A percentile compares a stretch with the other conserved stretches of the same genome.
phyloP scores from a whole-genome alignment of 2,888 invertebrate species.

The Eupsilia transversa region DNA sequence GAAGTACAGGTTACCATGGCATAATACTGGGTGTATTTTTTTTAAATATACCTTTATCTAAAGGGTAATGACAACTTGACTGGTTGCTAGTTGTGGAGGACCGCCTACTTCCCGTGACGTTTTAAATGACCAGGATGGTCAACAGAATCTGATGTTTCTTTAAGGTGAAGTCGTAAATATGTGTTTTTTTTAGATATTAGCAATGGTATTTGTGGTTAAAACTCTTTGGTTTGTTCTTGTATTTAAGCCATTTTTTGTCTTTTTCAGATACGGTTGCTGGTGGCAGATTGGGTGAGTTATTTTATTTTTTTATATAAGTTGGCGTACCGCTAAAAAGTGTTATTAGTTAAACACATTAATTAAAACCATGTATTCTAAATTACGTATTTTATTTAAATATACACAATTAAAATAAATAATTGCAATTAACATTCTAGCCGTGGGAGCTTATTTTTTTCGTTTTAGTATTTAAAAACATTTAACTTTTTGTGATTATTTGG shows the following conservation, averaged over 20 bases:
- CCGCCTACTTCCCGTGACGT: constrained; percentile 24
- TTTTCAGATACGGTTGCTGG: not conserved
- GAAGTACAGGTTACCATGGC: constrained; percentile 39
- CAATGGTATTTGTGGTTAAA: not conserved
- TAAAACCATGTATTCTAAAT: too few relatives aligned
- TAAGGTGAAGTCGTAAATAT: not conserved
- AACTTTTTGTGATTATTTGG: too few relatives aligned
- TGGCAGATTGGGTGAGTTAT: not conserved
- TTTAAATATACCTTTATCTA: not conserved
- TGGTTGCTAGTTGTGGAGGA: not conserved
- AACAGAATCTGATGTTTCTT: not conserved
- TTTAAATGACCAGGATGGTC: not conserved
- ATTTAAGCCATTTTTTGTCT: not conserved
- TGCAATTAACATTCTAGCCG: too few relatives aligned
- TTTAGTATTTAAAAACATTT: too few relatives aligned
- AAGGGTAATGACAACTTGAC: constrained; percentile 35
- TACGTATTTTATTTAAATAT: too few relatives aligned
- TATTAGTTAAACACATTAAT: too few relatives aligned
- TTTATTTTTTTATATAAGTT: not conserved
- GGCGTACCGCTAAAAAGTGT: too few relatives aligned
- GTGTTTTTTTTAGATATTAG: not conserved
- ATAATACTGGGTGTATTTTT: too few relatives aligned
- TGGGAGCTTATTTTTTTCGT: too few relatives aligned
- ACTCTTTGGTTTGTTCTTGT: not conserved
- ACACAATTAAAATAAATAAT: too few relatives aligned